phyloP scores from a whole-genome alignment of 2,113 vertebrate species.

The Seriola aureovittata region DNA sequence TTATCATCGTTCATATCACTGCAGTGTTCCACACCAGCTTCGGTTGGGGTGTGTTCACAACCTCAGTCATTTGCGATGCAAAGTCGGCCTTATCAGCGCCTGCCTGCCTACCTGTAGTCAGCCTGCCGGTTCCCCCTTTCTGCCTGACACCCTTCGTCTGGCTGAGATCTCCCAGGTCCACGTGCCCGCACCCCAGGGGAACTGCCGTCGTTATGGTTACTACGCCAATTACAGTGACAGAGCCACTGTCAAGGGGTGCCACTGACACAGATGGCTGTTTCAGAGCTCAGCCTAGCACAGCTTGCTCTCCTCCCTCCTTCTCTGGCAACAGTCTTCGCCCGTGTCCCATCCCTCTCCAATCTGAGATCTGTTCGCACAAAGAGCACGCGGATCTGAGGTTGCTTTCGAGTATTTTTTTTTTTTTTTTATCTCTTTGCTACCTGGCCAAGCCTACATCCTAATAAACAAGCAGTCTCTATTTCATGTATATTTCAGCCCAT shows the following conservation, averaged over 20 bases:
- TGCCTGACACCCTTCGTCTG: constrained; percentile 28
- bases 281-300: constrained; percentile 50
- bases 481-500: not conserved
- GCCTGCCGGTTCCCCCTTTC: constrained; percentile 34
- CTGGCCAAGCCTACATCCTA: not conserved
- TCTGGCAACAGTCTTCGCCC: constrained; percentile 15
- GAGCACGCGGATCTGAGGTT: constrained; percentile 4
- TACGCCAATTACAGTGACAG: constrained; percentile 74
- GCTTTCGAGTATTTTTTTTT: constrained; percentile 14
- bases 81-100: constrained; percentile 62
- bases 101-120: constrained; percentile 40
- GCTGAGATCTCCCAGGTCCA: constrained; percentile 63
- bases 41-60: constrained; percentile 39
- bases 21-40: constrained; percentile 8
- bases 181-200: constrained; percentile 65
- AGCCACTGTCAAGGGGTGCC: constrained; percentile 42
- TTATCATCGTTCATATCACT: constrained; percentile 60
- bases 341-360: constrained; percentile 3
- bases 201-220: constrained; percentile 67
- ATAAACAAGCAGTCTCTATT: constrained; percentile 22
- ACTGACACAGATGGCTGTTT: constrained; percentile 72
- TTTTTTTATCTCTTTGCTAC: constrained; percentile 7
- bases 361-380: constrained; percentile 27
- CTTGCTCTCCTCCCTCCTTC: constrained; percentile 47
- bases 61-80: constrained; percentile 75